Base-by-base conservation (phyloP, 2,888 invertebrate species). In the Agrochola macilenta region DNA sequence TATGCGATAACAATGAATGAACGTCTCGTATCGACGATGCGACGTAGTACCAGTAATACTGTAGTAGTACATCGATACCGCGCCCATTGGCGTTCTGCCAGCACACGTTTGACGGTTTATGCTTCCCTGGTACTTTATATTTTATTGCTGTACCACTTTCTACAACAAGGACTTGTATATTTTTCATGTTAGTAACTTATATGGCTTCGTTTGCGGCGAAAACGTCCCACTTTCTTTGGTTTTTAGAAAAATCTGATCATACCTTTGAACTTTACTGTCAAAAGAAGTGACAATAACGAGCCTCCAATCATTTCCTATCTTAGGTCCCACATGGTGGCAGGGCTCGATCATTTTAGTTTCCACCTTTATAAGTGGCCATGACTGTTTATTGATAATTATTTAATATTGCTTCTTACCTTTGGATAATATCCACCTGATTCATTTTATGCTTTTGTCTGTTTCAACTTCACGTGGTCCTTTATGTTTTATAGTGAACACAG, bases 31-130 rank as follows among this genome's bases (percentile, higher is more conserved):
- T 8, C 70, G 75, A 74, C 43, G 46, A 12, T 4, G 12, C 60
- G 26, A 49, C 72, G 77, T 83, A 82, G 85, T 74, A 81, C 60
- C 26, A 49, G n/a, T 81, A 74, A 74, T 81, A 78, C 54, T 69
- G 57, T 74, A 80, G 87, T 87, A 85, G 82, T 83, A 80, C 72
- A 75, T 78, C 69, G 78, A 68, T 79, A 76, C 73, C 81, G 81
- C 87, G 79, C 78, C 82, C 74, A 81, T 85, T 91, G 92, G 91
- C 89, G 73, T 57, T 66, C 70, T 75, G 91, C 93, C 92, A 92
- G 86, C 87, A 82, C 88, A 85, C 82, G 76, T 68, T 81, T 87
- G 85, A 82, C 83, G 78, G 74, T 87, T 86, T 85, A 88, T 90
- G 81, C 86, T 77, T 75, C 77, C 90, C 89, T 90, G 83, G 89